Evolutionary conservation across 2,797 vertebrate genomes (phyloP).

Genomic region (Etheostoma nigrum): DNA sequence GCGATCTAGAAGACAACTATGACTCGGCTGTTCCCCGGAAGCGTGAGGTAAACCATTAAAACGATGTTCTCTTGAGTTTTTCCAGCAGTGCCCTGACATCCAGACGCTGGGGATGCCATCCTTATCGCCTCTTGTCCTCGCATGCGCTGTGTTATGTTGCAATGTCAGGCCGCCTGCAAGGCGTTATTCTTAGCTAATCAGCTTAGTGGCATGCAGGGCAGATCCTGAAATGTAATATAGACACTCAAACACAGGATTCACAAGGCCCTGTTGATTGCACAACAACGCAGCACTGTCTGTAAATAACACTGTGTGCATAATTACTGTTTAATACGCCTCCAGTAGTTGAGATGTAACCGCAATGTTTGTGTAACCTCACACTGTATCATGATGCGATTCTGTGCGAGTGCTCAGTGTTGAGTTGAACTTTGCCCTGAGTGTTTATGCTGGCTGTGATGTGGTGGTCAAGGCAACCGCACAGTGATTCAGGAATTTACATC

Average conservation of each 20-base stretch:
- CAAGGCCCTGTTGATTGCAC: constrained; percentile 40
- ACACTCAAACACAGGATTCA: constrained; percentile 22
- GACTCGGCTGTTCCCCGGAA: constrained; percentile 82
- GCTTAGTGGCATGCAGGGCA: constrained; percentile 66
- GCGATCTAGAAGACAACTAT: constrained; percentile 69
- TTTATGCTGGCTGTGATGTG: constrained; percentile 1
- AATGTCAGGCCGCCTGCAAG: constrained; percentile 2
- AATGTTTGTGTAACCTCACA: neutral
- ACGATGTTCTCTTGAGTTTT: constrained; percentile 2
- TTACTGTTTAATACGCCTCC: constrained; percentile 17
- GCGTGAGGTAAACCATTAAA: constrained; percentile 80
- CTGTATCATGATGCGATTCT: neutral
- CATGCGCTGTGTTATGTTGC: neutral
- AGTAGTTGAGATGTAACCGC: neutral
- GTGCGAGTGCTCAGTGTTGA: neutral
- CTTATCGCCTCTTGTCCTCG: constrained; percentile 64
- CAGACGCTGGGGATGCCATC: constrained; percentile 24
- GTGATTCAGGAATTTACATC: constrained; percentile 3
- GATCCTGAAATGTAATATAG: constrained; percentile 53
- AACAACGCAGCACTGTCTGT: constrained; percentile 35
- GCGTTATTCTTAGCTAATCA: constrained; percentile 81
- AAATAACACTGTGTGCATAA: constrained; percentile 38
- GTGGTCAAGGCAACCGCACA: constrained; percentile 32
- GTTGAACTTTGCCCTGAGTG: constrained; percentile 31
- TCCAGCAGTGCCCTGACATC: neutral